These are phyloP conservation scores for Meloidogyne exigua DNA, from an alignment of 1,140 invertebrate genomes.

Conservation along the genomic window DNA sequence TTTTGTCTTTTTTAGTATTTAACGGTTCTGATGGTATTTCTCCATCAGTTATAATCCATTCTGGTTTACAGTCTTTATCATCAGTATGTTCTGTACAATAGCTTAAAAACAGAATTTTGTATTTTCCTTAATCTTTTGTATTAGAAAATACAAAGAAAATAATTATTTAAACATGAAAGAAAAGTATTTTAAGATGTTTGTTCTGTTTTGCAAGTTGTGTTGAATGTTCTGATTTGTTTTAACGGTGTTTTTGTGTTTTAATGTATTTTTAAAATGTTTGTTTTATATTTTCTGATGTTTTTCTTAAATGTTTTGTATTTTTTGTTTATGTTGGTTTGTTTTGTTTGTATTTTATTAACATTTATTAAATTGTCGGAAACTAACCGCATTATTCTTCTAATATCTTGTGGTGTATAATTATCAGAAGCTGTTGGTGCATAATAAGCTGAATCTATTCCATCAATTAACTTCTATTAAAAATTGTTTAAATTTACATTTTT, in stretches of 20 bases:
- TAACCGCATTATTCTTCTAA: constrained; percentile 30
- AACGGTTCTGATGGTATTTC: neutral
- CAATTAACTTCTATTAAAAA: constrained; percentile 16
- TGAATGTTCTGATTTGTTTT: constrained; percentile 15
- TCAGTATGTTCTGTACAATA: neutral
- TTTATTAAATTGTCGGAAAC: no score
- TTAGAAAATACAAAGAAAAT: no score
- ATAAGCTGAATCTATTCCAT: constrained; percentile 27
- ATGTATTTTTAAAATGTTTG: no score
- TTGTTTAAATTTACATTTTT: no score
- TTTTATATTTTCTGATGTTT: neutral
- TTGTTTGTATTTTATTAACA: no score
- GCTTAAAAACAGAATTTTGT: constrained; percentile 23
- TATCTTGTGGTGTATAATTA: constrained; percentile 33
- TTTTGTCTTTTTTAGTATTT: neutral
- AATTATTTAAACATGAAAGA: no score
- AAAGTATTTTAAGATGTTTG: no score
- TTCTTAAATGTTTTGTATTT: no score
- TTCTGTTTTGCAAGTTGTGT: no score
- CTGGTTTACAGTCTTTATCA: neutral
- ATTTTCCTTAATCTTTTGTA: constrained; percentile 35
- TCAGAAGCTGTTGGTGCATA: constrained; percentile 28
- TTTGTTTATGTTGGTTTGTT: no score
- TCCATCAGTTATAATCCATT: constrained; percentile 17
- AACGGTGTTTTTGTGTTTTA: neutral